Base-by-base conservation (phyloP, 2,797 vertebrate genomes). In the Neomorphus geoffroyi region DNA sequence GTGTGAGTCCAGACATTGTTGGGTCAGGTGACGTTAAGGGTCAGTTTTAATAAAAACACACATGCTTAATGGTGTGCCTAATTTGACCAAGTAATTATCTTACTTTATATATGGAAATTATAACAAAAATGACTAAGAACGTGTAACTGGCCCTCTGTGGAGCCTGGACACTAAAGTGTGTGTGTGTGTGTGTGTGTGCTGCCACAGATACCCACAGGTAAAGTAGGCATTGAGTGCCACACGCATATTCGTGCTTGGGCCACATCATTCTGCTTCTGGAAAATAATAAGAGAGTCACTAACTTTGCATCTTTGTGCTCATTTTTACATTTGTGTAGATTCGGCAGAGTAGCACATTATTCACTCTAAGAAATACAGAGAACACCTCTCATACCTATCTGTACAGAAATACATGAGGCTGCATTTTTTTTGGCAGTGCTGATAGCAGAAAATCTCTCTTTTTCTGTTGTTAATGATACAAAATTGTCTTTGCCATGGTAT, bases 371-470 rank as follows among this genome's bases (percentile, higher is more conserved):
- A 95, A 81, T 61, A 48, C 33, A 66, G 80, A 70, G 66, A 92
- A 66, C 35, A 54, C 82, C 60, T 93, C 80, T 93, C 81, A 71
- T 80, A 58, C 58, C 94, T 82, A 86, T 84, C 91, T 92, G 82
- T 64, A 60, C 19, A 87, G 90, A 95, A 96, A 94, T 92, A 92
- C 54, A 79, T 26, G 57, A 90, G 73, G 54, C 69, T 96, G 91
- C 73, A 67, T 71, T 88, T 95, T 95, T 96, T 94, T 88, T 96
- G 65, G 70, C 94, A 96, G 64, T 4, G 1, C 57, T 62, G 75
- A 86, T 83, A 93, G 86, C 57, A 94, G 85, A 97, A 95, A 90
- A 93, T 84, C 51, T 85, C 27, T 77, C 56, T 87, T 83, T 86
- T 78, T 73, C 82, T 94, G 39, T 85, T 86, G 71, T 91, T 89